Conservation (phyloP, 2,113 vertebrate genomes). For the Heloderma charlesbogerti region DNA sequence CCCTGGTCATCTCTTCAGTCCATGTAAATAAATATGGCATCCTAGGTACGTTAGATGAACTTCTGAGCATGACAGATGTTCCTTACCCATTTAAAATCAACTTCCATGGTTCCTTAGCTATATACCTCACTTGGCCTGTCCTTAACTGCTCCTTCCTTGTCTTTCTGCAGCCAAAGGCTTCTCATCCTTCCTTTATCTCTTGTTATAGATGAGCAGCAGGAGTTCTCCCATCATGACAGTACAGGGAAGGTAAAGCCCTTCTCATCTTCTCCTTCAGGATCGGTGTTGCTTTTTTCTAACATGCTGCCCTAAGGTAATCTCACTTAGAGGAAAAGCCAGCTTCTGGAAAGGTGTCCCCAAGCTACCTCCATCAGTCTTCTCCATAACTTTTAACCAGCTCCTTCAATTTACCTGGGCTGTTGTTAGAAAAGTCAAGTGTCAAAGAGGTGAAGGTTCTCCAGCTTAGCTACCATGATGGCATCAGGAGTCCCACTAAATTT, state of each 20-base stretch:
- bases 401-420: not conserved
- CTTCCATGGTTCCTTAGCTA: not conserved
- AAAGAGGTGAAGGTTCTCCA: not conserved
- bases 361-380: not conserved
- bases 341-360: not conserved
- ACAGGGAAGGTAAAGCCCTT: not conserved
- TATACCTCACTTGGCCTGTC: not conserved
- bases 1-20: not conserved
- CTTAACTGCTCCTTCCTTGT: not conserved
- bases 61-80: not conserved
- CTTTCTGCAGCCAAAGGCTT: not conserved
- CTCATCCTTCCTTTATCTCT: not conserved
- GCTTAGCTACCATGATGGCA: not conserved
- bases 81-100: not conserved
- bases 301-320: not conserved
- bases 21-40: not conserved
- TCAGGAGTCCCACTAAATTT: not conserved
- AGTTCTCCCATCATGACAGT: not conserved
- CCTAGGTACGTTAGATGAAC: no score
- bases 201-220: not conserved
- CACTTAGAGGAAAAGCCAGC: not conserved
- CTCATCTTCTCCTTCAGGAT: not conserved
- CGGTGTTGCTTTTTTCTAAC: not conserved
- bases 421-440: not conserved
- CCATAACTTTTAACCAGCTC: not conserved